phyloP scores from a whole-genome alignment of 1,140 invertebrate genomes.

The Cyclina sinensis region DNA sequence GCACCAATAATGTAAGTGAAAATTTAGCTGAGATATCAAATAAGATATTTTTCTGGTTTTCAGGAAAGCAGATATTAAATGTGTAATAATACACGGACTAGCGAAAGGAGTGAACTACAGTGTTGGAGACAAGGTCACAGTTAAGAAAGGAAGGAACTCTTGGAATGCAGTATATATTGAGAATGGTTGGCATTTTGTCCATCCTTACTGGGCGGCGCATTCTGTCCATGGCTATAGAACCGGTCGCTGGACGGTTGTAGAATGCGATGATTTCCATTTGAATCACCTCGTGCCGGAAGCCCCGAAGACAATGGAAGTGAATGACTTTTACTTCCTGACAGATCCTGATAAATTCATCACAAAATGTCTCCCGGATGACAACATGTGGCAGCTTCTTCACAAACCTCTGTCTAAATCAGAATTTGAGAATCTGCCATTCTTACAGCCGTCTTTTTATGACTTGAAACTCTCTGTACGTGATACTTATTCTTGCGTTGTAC shows the following conservation, averaged over 20 bases:
- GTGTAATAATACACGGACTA: conserved; percentile 99
- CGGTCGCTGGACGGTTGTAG: conserved; percentile 70
- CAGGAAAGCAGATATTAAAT: conserved; percentile 98
- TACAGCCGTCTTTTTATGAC: conserved; percentile 68
- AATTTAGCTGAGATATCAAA: too few relatives aligned
- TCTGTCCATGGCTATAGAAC: conserved; percentile 64
- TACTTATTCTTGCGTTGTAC: conserved; percentile 59
- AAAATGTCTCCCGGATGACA: conserved; percentile 75
- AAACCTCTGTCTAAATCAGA: conserved; percentile 48
- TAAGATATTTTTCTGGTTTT: too few relatives aligned
- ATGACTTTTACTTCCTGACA: conserved; percentile 75
- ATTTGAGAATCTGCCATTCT: conserved; percentile 69
- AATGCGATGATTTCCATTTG: conserved; percentile 65
- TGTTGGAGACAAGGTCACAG: conserved; percentile 95
- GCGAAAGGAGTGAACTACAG: conserved; percentile 99
- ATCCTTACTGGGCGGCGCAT: conserved; percentile 73
- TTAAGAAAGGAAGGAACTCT: conserved; percentile 90
- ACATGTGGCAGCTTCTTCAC: conserved; percentile 72
- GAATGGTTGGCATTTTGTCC: conserved; percentile 76
- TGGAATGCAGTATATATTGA: conserved; percentile 80
- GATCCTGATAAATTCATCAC: conserved; percentile 75
- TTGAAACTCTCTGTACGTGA: conserved; percentile 57
- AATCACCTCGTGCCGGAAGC: neutral
- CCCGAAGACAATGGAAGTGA: neutral
- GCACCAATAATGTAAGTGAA: too few relatives aligned